Evolutionary conservation across 2,888 invertebrate genomes (phyloP).

Genomic region (Apamea crenata): DNA sequence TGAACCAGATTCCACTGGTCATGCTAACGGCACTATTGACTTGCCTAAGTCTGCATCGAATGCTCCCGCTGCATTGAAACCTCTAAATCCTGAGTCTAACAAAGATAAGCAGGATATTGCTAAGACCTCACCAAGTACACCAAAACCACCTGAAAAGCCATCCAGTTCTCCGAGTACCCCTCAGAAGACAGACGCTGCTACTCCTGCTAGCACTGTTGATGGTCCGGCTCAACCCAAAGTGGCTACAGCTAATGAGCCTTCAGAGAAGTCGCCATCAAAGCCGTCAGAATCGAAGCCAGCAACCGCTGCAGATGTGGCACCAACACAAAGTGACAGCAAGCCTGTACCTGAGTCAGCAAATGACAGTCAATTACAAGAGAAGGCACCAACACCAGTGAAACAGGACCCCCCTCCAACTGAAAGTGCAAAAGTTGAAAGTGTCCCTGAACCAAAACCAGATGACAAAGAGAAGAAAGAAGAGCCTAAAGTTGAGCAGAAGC

Average conservation of each 20-base stretch:
- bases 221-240: slow-evolving; percentile 82
- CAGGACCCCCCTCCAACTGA: slow-evolving; percentile 74
- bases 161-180: slow-evolving; percentile 78
- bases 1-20: slow-evolving; percentile 84
- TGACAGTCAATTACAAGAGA: slow-evolving; percentile 80
- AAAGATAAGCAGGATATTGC: slow-evolving; percentile 87
- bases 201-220: slow-evolving; percentile 74
- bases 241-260: slow-evolving; percentile 82
- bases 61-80: slow-evolving; percentile 79
- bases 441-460: slow-evolving; percentile 73
- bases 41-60: slow-evolving; percentile 82
- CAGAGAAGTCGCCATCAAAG: slow-evolving; percentile 84
- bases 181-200: slow-evolving; percentile 81
- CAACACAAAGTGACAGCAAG: slow-evolving; percentile 84
- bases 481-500: slow-evolving; percentile 71
- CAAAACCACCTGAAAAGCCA: slow-evolving; percentile 86
- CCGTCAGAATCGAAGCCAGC: slow-evolving; percentile 83
- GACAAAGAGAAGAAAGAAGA: slow-evolving; percentile 80
- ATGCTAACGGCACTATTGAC: slow-evolving; percentile 86
- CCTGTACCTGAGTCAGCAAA: slow-evolving; percentile 85
- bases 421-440: slow-evolving; percentile 75
- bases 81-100: slow-evolving; percentile 83
- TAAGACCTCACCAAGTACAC: slow-evolving; percentile 86
- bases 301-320: slow-evolving; percentile 84
- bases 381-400: slow-evolving; percentile 74